phyloP scores from a whole-genome alignment of 2,113 vertebrate species.

The Rissa tridactyla region DNA sequence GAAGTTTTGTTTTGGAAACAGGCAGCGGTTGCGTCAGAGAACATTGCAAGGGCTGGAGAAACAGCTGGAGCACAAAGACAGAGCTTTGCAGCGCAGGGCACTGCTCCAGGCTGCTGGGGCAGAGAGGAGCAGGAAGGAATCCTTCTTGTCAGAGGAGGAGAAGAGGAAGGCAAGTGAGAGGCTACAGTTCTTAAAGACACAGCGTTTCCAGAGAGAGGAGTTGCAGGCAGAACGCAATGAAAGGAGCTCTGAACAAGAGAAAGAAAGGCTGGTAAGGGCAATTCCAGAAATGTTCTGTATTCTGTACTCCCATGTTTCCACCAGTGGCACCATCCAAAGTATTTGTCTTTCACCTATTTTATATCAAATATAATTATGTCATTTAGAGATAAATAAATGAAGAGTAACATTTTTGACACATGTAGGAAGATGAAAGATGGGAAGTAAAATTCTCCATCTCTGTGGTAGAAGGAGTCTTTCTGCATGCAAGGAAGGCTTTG shows the following conservation, averaged over 20 bases:
- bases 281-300: neutral
- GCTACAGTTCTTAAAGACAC: conserved; percentile 31
- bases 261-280: conserved; percentile 33
- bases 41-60: conserved; percentile 40
- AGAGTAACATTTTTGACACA: neutral
- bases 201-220: neutral
- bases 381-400: neutral
- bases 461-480: neutral
- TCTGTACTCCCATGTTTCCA: neutral
- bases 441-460: neutral
- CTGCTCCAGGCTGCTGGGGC: conserved; percentile 38
- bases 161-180: conserved; percentile 35
- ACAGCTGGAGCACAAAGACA: conserved; percentile 42
- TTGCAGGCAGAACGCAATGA: neutral
- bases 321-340: neutral
- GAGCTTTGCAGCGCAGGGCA: neutral
- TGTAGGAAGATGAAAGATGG: neutral
- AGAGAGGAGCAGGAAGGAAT: conserved; percentile 47
- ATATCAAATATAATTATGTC: neutral
- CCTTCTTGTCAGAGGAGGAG: neutral
- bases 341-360: neutral
- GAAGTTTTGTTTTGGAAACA: conserved; percentile 52
- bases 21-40: conserved; percentile 39
- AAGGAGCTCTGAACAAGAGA: conserved; percentile 6
- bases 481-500: neutral